Evolutionary conservation across 2,888 invertebrate species (phyloP), one percentile per base, ranked within the genome.

Genomic region (Papilio demoleus): DNA sequence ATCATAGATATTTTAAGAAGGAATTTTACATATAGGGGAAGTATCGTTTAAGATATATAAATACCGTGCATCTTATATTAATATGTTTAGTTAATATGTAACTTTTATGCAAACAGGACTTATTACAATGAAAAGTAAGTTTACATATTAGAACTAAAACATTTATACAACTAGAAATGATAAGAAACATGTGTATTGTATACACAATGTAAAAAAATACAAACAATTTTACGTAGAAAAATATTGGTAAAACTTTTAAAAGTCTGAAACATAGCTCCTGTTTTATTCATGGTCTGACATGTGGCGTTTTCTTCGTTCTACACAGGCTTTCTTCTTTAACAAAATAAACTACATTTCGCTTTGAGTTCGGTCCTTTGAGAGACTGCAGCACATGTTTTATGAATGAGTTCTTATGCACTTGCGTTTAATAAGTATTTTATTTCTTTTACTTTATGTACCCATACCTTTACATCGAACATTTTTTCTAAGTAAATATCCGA

Each of bases 261-360:
- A 91, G 88, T 90, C 89, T 90, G 88, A 86, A 88, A 88, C 88
- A 86, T 87, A 84, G 87, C 88, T 91, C 86, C 85, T 92, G 85
- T 91, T 91, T 92, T 92, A 92, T 92, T 92, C 92, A 92, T 92
- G 86, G 77, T 83, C 88, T 87, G 88, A 91, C 91, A 92, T 92
- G 90, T 92, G 92, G 90, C 87, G 86, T 85, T 73, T 73, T 84
- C 86, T 79, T 77, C 83, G 86, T 86, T 87, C 88, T 91, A 84
- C 85, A 85, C 89, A 88, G 82, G 86, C 89, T 91, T 91, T 92
- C 90, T 91, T 90, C 81, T 79, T 78, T 87, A 92, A 91, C 90
- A 88, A 91, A 92, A 91, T 92, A 92, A 92, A 92, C 87, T 90
- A 89, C 88, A 86, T 89, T 77, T 88, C 88, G 87, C 90, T 88